These are phyloP conservation scores for Trileptium ribeirensis DNA, from an alignment of 2,888 invertebrate genomes.

Conservation along the genomic window DNA sequence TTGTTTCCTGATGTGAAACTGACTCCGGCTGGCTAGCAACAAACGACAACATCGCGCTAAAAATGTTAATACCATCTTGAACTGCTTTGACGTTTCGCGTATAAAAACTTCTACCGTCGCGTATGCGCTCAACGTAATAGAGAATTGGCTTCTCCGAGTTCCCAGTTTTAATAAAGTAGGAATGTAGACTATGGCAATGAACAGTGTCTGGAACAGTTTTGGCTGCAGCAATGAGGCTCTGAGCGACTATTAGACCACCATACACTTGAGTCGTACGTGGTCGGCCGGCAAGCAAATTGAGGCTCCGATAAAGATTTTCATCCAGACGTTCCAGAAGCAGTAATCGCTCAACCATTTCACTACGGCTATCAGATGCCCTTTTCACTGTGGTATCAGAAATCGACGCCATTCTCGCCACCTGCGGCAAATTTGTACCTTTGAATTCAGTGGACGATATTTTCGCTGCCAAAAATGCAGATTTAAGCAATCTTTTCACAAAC, in stretches of 20 bases:
- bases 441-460: no score
- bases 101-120: slow-evolving; percentile 53
- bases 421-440: neutral
- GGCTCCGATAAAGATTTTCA: neutral
- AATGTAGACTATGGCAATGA: neutral
- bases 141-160: slow-evolving; percentile 49
- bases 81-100: slow-evolving; percentile 53
- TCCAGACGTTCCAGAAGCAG: neutral
- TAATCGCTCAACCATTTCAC: neutral
- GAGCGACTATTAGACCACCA: neutral
- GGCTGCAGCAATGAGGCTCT: neutral
- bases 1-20: slow-evolving; percentile 50
- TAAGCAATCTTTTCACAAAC: no score
- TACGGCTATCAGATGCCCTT: neutral
- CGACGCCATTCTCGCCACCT: neutral
- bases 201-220: neutral
- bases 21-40: slow-evolving; percentile 36
- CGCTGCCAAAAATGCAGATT: no score
- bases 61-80: slow-evolving; percentile 52
- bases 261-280: neutral
- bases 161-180: neutral
- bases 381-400: no score
- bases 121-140: slow-evolving; percentile 53
- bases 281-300: neutral
- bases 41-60: slow-evolving; percentile 47